phyloP scores from a whole-genome alignment of 2,113 vertebrate species.

The Nothocercus nigrocapillus region DNA sequence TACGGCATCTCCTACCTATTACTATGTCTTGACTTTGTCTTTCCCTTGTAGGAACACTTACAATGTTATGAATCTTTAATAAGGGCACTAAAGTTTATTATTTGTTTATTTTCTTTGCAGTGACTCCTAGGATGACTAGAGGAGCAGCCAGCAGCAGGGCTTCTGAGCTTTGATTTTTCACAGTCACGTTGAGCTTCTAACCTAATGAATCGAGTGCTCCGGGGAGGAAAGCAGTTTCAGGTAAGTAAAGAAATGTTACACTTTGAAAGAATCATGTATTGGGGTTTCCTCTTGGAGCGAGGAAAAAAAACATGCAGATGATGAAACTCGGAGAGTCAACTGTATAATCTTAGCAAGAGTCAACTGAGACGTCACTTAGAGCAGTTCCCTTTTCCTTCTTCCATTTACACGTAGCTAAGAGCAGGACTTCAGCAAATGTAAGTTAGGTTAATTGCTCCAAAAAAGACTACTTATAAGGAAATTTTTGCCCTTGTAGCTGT shows the following conservation, averaged over 20 bases:
- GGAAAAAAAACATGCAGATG: not conserved
- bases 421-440: not conserved
- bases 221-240: not conserved
- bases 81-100: not conserved
- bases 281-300: too few species aligned
- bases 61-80: not conserved
- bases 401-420: not conserved
- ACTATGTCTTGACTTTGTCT: not conserved
- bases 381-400: not conserved
- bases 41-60: rapidly evolving
- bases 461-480: not conserved
- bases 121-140: rapidly evolving
- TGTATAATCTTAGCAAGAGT: not conserved
- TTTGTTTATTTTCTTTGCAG: not conserved
- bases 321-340: not conserved
- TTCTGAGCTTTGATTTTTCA: not conserved
- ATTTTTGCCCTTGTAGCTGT: not conserved
- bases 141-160: not conserved
- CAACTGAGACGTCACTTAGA: not conserved
- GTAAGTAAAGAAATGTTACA: not conserved
- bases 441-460: not conserved
- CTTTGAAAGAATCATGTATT: not conserved
- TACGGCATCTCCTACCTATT: not conserved
- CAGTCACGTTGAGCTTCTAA: not conserved
- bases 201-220: not conserved